Conservation (phyloP, 2,113 vertebrate genomes). For the Anoura caudifer region DNA sequence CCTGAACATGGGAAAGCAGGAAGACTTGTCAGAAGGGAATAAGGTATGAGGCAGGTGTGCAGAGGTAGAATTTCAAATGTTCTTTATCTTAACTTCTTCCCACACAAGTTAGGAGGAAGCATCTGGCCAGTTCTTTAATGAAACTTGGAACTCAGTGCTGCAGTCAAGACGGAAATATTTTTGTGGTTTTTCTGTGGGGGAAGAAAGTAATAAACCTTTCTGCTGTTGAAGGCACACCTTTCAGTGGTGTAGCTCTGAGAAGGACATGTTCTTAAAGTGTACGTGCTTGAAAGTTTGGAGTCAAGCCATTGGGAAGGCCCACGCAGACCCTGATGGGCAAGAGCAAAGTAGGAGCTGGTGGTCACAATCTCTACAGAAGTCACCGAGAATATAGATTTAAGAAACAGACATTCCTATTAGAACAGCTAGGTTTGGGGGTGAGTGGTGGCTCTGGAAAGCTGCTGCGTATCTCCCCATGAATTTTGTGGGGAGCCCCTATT, state of each 20-base stretch:
- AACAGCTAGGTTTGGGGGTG: background rate
- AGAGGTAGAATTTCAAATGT: conserved; percentile 61
- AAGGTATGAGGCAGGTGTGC: conserved; percentile 55
- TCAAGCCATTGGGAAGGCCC: background rate
- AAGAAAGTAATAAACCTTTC: conserved; percentile 69
- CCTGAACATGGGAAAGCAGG: background rate
- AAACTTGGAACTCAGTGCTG: conserved; percentile 64
- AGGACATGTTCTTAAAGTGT: conserved; percentile 28
- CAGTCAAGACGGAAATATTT: conserved; percentile 71
- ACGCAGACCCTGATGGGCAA: background rate
- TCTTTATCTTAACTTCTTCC: conserved; percentile 52
- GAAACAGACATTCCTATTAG: background rate
- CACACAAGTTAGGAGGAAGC: conserved; percentile 60
- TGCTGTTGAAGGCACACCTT: conserved; percentile 69
- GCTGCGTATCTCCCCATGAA: background rate
- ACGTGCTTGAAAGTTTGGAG: background rate
- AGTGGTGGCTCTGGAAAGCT: background rate
- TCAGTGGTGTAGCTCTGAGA: conserved; percentile 47
- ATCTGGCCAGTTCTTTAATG: conserved; percentile 63
- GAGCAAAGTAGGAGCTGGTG: background rate
- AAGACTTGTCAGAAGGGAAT: conserved; percentile 13
- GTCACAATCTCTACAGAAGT: background rate
- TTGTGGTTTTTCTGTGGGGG: conserved; percentile 69
- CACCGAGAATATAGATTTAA: background rate
- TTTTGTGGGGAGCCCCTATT: background rate